Evolutionary conservation across 2,797 vertebrate genomes (phyloP).

Genomic region (Novumbra hubbsi): DNA sequence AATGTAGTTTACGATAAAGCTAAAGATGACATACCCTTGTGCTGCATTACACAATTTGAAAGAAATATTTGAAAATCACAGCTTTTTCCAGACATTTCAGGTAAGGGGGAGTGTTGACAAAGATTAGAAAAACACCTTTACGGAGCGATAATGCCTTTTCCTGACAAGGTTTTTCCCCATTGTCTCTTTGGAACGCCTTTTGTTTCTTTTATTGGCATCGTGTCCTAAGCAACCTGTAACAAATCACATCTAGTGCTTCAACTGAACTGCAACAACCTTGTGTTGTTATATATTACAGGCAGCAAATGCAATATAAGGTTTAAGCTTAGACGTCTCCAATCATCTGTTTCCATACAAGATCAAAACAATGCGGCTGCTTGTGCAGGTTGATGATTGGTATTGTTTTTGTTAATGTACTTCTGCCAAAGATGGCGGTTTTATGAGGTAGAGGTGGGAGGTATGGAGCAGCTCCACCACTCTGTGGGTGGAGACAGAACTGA

Average conservation of each 20-base stretch:
- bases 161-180: slow-evolving; percentile 22
- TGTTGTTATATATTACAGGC: neutral
- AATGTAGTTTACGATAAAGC: slow-evolving; percentile 66
- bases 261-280: slow-evolving; percentile 17
- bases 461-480: slow-evolving; percentile 55
- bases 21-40: slow-evolving; percentile 65
- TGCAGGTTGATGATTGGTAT: slow-evolving; percentile 41
- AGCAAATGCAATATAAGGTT: slow-evolving; percentile 20
- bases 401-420: slow-evolving; percentile 54
- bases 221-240: slow-evolving; percentile 30
- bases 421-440: slow-evolving; percentile 67
- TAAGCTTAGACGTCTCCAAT: slow-evolving; percentile 39
- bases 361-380: slow-evolving; percentile 31
- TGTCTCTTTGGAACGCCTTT: slow-evolving; percentile 1
- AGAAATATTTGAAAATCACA: slow-evolving; percentile 48
- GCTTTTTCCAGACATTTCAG: slow-evolving; percentile 73
- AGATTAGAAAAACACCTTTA: slow-evolving; percentile 60
- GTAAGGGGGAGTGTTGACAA: slow-evolving; percentile 53
- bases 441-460: slow-evolving; percentile 61
- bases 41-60: slow-evolving; percentile 70
- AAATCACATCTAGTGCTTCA: slow-evolving; percentile 19
- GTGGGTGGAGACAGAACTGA: slow-evolving; percentile 62
- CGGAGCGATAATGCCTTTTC: slow-evolving; percentile 27
- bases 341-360: slow-evolving; percentile 43
- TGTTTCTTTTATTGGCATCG: neutral